phyloP scores from a whole-genome alignment of 2,113 vertebrate genomes.

The Pygoscelis adeliae region DNA sequence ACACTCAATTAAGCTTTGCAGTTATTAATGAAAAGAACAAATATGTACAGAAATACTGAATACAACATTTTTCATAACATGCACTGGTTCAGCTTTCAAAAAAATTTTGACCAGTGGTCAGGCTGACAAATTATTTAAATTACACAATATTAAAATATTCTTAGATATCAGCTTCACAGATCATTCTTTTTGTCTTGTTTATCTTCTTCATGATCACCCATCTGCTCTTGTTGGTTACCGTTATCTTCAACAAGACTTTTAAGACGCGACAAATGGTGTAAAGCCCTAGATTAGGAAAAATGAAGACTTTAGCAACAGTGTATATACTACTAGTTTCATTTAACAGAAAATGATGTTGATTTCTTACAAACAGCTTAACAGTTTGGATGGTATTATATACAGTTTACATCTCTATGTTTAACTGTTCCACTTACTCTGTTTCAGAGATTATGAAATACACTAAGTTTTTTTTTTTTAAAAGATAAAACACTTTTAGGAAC shows the following conservation, averaged over 20 bases:
- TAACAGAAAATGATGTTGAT: background rate
- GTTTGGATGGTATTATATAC: background rate
- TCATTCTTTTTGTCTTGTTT: background rate
- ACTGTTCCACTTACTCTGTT: background rate
- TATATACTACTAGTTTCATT: background rate
- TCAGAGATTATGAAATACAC: background rate
- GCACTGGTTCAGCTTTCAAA: background rate
- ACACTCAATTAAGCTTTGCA: background rate
- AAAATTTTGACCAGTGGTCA: background rate
- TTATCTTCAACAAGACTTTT: constrained; percentile 77
- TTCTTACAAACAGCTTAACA: background rate
- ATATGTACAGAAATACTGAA: background rate
- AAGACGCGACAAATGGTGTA: constrained; percentile 78
- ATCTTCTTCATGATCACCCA: background rate
- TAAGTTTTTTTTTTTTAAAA: background rate
- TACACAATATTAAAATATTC: background rate
- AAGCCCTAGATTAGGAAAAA: constrained; percentile 69
- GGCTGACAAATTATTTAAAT: background rate
- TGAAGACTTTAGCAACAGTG: background rate
- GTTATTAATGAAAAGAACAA: background rate
- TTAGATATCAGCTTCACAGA: background rate
- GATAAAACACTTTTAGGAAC: background rate
- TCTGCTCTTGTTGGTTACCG: constrained; percentile 7
- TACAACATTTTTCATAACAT: background rate
- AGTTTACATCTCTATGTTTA: background rate